Evolutionary conservation across 2,888 invertebrate species (phyloP).

Genomic region (Geotrupes spiniger): DNA sequence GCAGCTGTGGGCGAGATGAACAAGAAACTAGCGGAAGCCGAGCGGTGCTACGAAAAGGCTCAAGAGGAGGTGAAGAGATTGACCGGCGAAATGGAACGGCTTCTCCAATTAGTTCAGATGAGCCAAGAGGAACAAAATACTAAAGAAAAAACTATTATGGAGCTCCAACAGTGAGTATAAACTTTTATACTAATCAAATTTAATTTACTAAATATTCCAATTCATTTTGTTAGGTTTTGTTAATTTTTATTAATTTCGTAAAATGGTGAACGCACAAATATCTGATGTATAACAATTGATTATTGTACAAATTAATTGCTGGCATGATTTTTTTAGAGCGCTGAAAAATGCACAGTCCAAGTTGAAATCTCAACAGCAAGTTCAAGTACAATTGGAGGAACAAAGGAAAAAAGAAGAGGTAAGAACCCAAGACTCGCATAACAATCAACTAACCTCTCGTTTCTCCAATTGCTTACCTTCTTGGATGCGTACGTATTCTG

Average conservation of each 20-base stretch:
- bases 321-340: constrained; percentile 79
- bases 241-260: neutral
- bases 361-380: constrained; percentile 82
- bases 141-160: constrained; percentile 89
- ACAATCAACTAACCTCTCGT: constrained; percentile 19
- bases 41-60: constrained; percentile 68
- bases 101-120: constrained; percentile 88
- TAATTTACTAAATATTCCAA: no score
- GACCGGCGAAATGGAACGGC: constrained; percentile 82
- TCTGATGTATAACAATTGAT: no score
- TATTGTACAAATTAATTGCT: no score
- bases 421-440: constrained; percentile 33
- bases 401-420: constrained; percentile 62
- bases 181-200: no score
- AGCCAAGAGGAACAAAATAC: constrained; percentile 90
- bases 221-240: neutral
- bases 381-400: constrained; percentile 68
- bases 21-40: constrained; percentile 73
- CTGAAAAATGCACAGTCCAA: constrained; percentile 88
- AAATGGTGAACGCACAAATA: neutral
- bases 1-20: constrained; percentile 71
- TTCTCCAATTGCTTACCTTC: constrained; percentile 33
- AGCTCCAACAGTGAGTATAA: constrained; percentile 80
- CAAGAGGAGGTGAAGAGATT: constrained; percentile 80
- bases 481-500: constrained; percentile 35